Base-by-base conservation (phyloP, 2,797 vertebrate species). In the Euthynnus affinis region DNA sequence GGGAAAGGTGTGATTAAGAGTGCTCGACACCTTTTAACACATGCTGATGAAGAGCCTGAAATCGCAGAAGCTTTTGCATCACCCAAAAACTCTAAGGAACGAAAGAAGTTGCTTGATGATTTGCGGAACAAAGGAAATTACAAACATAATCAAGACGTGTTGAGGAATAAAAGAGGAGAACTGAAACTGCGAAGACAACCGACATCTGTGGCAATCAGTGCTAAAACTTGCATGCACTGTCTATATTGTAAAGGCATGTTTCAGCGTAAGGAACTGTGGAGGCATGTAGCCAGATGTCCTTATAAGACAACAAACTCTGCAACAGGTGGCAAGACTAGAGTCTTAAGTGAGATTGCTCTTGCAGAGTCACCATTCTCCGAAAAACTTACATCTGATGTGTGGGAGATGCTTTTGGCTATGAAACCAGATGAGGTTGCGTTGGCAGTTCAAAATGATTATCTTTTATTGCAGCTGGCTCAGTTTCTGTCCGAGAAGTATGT, bases 71-170 rank as follows among this genome's bases (percentile, higher is more conserved):
- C 73, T 10, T 61, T 82, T n/a, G 42, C 73, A 0, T 77, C 88
- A 1, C 89, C 70, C 4, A 61, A 44, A 67, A 4, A 14, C 0
- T 92, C 91, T 3, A 53, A n/a, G 2, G 74, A 90, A 12, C 72
- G 88, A 1, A 87, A 61, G 60, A 37, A 0, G 20, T 17, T 77
- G 2, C 40, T 91, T 0, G 5, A 40, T 0, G 51, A 51, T 6
- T 64, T 93, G 42, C 74, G 85, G n/a, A 88, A 85, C 62, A 75
- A 34, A 68, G 90, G 92, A 22, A 92, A 91, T 68, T 79, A 76
- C 53, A 42, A 62, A 67, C 88, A 93, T 29, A 89, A 91, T 42
- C 57, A 87, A 48, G 78, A 85, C 0, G 89, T 91, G 56, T 6
- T 89, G 32, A 76, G 15, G 52, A 79, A 25, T 9, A 79, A 87